Percentiles rank a stretch among this genome's conserved stretches.
These are phyloP conservation scores for Synanthedon tipuliformis DNA, from an alignment of 2,888 invertebrate genomes.

Conservation along the genomic window DNA sequence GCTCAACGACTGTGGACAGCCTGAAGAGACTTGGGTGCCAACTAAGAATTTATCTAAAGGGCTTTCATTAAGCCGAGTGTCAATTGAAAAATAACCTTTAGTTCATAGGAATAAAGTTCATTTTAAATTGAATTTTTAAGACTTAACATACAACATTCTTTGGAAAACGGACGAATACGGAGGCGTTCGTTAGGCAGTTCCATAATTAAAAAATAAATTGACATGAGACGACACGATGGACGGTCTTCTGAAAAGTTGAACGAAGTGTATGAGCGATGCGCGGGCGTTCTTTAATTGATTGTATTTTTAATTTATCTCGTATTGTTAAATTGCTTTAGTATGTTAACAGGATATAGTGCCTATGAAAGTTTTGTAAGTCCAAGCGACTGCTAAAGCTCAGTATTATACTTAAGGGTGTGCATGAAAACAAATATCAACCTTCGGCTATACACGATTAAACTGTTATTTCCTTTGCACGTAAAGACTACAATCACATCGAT, in stretches of 20 bases:
- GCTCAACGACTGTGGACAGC: slow-evolving; percentile 50
- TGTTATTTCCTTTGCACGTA: no score
- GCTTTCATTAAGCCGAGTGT: slow-evolving; percentile 12
- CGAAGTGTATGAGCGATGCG: slow-evolving; percentile 27
- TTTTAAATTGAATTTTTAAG: slow-evolving; percentile 6
- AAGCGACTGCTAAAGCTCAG: no score
- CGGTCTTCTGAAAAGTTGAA: slow-evolving; percentile 44
- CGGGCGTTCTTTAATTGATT: slow-evolving; percentile 14
- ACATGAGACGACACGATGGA: slow-evolving; percentile 16
- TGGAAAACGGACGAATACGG: slow-evolving; percentile 12
- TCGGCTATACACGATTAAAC: no score
- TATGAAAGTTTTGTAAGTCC: no score
- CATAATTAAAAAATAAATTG: slow-evolving; percentile 58
- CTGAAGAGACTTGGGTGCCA: slow-evolving; percentile 38
- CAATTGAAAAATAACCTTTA: slow-evolving; percentile 9
- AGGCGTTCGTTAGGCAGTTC: slow-evolving; percentile 55
- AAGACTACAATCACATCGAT: no score
- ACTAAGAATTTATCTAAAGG: slow-evolving; percentile 24
- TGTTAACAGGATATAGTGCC: no score
- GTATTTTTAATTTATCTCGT: slow-evolving; percentile 5
- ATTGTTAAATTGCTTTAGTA: background rate
- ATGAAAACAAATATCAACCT: no score
- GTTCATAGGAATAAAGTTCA: slow-evolving; percentile 12
- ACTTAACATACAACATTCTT: slow-evolving; percentile 8
- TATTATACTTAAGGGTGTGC: no score